Evolutionary conservation across 2,888 invertebrate species (phyloP), one percentile per base, ranked within the genome.

Genomic region (Apotomis capreana): DNA sequence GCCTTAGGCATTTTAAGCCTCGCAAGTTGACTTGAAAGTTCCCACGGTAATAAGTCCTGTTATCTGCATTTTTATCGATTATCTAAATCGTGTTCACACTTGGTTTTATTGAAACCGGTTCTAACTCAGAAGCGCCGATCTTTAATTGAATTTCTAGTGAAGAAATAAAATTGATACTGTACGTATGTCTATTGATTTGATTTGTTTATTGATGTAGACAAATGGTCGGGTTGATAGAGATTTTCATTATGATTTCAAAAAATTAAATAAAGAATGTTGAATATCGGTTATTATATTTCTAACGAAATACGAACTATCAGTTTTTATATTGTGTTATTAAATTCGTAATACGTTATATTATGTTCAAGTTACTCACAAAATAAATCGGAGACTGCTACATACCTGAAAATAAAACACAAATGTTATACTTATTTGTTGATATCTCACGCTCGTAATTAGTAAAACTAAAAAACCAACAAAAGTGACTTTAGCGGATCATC

Each of bases 11-110:
- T 37, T 62, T 40, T 13, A 68, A 68, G 3, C 13, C 67, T 37
- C 37, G 46, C 44, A 57, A 44, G n/a, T 65, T 46, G 46, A 44
- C 26, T 26, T 3, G 9, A 52, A 40, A 68, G 13, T 68, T 72
- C 72, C 58, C 72, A 72, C 72, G 72, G 52, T 72, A 72, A 72
- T 72, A 72, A 72, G 62, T 68, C 63, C 46, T 63, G 68, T 59
- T 72, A 72, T 72, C 72, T 63, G 37, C 44, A 62, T 52, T 62
- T 68, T 59, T 68, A 72, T 72, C 68, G 68, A 72, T 68, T 72
- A 72, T 72, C 72, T 72, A 54, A 72, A 68, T 72, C 68, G 63
- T 72, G 68, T 68, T 72, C 72, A 68, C 72, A 72, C 72, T 72
- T 62, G 37, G 55, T 63, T 68, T 62, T 68, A 59, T 60, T 46